Evolutionary conservation across 2,888 invertebrate genomes (phyloP).

Genomic region (Leucoma salicis): DNA sequence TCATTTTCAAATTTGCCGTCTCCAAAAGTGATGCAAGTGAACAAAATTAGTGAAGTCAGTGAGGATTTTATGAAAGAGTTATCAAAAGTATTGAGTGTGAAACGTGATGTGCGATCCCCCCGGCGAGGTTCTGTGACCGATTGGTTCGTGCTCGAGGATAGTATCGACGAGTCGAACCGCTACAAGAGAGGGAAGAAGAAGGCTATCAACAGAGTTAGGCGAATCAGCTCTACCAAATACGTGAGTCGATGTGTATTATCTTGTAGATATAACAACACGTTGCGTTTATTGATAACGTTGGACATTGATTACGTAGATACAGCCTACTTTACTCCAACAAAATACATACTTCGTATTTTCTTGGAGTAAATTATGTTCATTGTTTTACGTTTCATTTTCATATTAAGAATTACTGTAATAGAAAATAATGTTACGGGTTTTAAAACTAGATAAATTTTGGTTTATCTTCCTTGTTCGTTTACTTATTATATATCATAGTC

Average conservation of each 20-base stretch:
- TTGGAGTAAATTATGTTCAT: conserved; percentile 1
- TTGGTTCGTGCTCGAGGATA: conserved; percentile 73
- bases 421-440: too few species aligned
- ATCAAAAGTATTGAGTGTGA: conserved; percentile 49
- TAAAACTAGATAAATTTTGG: too few species aligned
- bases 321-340: too few species aligned
- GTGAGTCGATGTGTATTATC: conserved; percentile 52
- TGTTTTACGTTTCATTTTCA: too few species aligned
- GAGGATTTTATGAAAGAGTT: conserved; percentile 69
- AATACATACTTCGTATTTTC: too few species aligned
- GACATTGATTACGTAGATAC: background rate
- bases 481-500: too few species aligned
- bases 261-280: conserved; percentile 14
- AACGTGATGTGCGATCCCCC: conserved; percentile 40
- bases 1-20: conserved; percentile 65
- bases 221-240: conserved; percentile 78
- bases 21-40: conserved; percentile 65
- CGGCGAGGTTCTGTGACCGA: conserved; percentile 73
- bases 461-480: too few species aligned
- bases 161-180: conserved; percentile 48
- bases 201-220: conserved; percentile 59
- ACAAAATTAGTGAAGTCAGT: conserved; percentile 62
- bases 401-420: too few species aligned
- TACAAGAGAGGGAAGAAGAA: conserved; percentile 67
- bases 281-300: conserved; percentile 7